Conservation (phyloP, 30 jellyfish, hydroid and myxozoan genomes). For the Cassiopea andromeda region DNA sequence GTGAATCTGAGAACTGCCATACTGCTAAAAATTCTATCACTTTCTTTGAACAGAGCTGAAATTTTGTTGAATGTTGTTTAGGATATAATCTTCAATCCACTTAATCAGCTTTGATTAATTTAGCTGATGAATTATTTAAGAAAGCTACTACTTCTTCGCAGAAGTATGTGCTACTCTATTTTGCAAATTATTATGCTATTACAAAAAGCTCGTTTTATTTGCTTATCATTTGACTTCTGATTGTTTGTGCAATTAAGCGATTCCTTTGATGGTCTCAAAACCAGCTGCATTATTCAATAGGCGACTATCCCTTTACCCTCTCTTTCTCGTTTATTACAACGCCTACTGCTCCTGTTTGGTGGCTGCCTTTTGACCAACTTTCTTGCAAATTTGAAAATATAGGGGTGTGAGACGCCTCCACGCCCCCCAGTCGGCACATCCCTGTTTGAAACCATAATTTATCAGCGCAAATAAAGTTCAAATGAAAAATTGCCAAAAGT, state of each 20-base stretch:
- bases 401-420: too few relatives aligned
- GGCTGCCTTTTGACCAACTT: too few relatives aligned
- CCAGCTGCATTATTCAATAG: background rate
- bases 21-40: background rate
- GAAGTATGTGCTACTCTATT: background rate
- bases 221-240: background rate
- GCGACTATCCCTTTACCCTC: too few relatives aligned
- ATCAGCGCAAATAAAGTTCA: too few relatives aligned
- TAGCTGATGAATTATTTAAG: background rate
- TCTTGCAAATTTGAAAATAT: too few relatives aligned
- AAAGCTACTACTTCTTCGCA: background rate
- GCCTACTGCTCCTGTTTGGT: too few relatives aligned
- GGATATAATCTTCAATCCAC: background rate
- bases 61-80: background rate
- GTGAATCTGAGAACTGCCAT: background rate
- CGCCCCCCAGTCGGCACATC: too few relatives aligned
- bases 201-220: background rate
- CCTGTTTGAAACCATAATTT: too few relatives aligned
- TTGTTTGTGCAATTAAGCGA: background rate
- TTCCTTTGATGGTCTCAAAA: background rate
- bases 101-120: background rate
- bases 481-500: too few relatives aligned
- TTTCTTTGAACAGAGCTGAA: background rate
- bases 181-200: background rate
- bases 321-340: too few relatives aligned